Evolutionary conservation across 2,113 vertebrate species (phyloP), one percentile per base, ranked within the genome.

Genomic region (Marcusenius ussheri): DNA sequence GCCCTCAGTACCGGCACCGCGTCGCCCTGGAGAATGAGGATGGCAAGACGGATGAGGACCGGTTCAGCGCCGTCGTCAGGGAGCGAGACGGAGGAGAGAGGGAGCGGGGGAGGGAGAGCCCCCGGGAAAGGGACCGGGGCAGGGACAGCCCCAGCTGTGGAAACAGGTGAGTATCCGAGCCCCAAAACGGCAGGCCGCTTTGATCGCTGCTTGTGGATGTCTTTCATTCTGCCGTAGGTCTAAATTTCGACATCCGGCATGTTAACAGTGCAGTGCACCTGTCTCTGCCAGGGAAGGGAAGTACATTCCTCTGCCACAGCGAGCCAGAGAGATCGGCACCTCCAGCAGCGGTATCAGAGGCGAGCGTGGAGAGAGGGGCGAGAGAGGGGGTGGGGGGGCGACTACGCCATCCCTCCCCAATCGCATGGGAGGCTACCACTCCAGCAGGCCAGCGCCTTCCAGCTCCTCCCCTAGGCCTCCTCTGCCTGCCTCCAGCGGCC

Each of bases 1-100:
- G 96, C 56, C 96, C 97, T 2, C 97, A 98, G 93, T 97, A 98
- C 92, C 96, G 97, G 74, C 93, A 96, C 46, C 96, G 97, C 0
- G 96, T 96, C 0, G 93, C 93, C 15, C 95, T 98, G 92, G 98
- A 98, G 93, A 98, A 98, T 0, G 98, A 98, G 0, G 97, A 98
- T 0, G 96, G 97, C 3, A 96, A 96, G 91, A 97, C 94, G 0
- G 98, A 98, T 80, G 98, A 98, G 90, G 98, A 98, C 84, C 98
- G 97, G 88, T 98, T 93, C 94, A 98, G 97, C 0, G 95, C 97
- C 0, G 98, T 98, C 13, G 91, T 94, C 87, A 94, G 97, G 8
- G 97, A 97, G 0, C 0, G 95, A 92, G 94, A 91, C 50, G 95
- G 89, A 93, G 94, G 11, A 27, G 95, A 95, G 53, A 93, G 95